Conservation (phyloP, 2,113 vertebrate species). For the Lepus timidus region DNA sequence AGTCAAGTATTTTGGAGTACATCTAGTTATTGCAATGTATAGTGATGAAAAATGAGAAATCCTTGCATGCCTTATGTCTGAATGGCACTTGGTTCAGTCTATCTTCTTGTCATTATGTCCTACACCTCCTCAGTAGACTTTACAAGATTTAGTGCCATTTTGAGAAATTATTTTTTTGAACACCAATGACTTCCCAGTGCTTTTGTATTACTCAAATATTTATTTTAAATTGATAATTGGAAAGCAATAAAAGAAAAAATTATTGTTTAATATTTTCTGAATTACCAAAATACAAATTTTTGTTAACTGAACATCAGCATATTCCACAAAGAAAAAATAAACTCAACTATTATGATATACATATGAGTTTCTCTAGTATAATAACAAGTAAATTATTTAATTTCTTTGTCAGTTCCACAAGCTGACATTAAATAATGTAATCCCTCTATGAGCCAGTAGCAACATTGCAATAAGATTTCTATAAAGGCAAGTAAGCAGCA, state of each 20-base stretch:
- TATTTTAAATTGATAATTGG: background rate
- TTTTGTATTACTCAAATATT: background rate
- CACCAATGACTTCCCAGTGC: background rate
- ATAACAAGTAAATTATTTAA: background rate
- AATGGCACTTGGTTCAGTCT: background rate
- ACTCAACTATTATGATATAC: background rate
- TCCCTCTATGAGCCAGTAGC: background rate
- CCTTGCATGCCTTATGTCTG: background rate
- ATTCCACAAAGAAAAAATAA: background rate
- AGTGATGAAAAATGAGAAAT: background rate
- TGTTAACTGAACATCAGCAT: background rate
- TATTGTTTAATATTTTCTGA: background rate
- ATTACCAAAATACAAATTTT: background rate
- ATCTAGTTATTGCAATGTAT: background rate
- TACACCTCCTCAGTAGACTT: background rate
- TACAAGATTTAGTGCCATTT: background rate
- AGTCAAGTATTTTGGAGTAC: background rate
- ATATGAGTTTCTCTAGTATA: background rate
- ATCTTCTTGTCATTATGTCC: background rate
- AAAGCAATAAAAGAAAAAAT: background rate
- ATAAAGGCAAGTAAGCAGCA: background rate
- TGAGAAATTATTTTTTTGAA: background rate
- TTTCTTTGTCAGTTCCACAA: background rate
- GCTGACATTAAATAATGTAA: background rate
- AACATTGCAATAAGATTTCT: background rate